Conservation (phyloP, 2,888 invertebrate species). For the Mayetiola destructor region DNA sequence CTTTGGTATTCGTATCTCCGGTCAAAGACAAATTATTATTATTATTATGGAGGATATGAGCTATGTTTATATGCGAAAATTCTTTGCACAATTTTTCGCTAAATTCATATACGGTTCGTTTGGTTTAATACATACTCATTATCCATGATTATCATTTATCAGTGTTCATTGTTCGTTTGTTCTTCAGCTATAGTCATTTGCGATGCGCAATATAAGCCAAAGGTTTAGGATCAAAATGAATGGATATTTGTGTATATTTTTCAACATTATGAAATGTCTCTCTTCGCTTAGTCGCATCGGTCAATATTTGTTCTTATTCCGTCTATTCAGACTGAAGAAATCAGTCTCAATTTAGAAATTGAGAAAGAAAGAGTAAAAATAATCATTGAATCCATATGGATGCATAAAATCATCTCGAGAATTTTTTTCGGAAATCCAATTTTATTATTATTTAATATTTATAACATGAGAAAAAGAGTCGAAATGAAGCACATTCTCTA, state of each 20-base stretch:
- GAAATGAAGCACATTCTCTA: too few species aligned
- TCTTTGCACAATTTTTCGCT: neutral
- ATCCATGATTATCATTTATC: slow-evolving; percentile 12
- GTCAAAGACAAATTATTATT: too few species aligned
- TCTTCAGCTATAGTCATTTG: too few species aligned
- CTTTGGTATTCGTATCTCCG: neutral
- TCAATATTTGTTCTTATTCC: neutral
- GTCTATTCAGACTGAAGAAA: neutral
- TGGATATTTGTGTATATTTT: neutral
- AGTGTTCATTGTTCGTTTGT: neutral
- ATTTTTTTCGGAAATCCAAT: too few species aligned
- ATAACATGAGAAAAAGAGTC: too few species aligned
- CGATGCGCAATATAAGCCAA: neutral
- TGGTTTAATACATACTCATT: slow-evolving; percentile 6
- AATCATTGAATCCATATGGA: too few species aligned
- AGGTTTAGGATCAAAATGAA: slow-evolving; percentile 11
- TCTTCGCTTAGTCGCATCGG: neutral
- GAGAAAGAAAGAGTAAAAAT: too few species aligned
- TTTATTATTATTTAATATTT: too few species aligned
- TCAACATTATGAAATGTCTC: neutral
- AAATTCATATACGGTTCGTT: neutral
- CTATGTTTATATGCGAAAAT: neutral
- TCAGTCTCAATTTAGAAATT: slow-evolving; percentile 11
- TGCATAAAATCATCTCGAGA: too few species aligned
- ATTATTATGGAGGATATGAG: neutral